phyloP scores from a whole-genome alignment of 1,140 invertebrate species.

The Drosophila nannoptera region DNA sequence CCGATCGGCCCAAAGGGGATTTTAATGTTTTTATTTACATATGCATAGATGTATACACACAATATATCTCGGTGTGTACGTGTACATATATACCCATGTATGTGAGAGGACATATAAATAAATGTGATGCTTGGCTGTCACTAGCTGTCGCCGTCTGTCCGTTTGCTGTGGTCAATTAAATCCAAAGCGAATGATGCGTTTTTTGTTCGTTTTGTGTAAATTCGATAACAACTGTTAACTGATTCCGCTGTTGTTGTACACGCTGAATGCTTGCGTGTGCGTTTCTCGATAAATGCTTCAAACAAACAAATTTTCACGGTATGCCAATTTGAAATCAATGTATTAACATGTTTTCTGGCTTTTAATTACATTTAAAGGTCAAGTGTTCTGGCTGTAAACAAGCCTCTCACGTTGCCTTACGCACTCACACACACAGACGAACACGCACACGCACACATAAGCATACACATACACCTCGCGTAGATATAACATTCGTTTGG shows the following conservation, averaged over 20 bases:
- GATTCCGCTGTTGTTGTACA: not conserved
- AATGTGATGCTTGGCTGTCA: constrained; percentile 41
- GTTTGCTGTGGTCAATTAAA: constrained; percentile 64
- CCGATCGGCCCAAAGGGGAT: constrained; percentile 35
- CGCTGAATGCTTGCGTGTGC: constrained; percentile 1
- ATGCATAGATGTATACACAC: constrained; percentile 37
- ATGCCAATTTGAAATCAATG: constrained; percentile 35
- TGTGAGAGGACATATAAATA: constrained; percentile 30
- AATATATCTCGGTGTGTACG: not conserved
- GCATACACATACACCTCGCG: not conserved
- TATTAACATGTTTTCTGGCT: constrained; percentile 64
- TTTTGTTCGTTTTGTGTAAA: constrained; percentile 58
- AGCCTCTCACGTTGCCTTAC: constrained; percentile 46
- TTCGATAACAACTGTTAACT: constrained; percentile 53
- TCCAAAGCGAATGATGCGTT: constrained; percentile 35
- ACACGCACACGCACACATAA: constrained; percentile 11
- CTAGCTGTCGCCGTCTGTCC: constrained; percentile 6
- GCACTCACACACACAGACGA: constrained; percentile 26
- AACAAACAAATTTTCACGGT: constrained; percentile 20
- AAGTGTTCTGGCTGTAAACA: constrained; percentile 55
- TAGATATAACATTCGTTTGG: constrained; percentile 62
- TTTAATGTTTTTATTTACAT: constrained; percentile 75
- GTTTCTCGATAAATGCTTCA: constrained; percentile 16
- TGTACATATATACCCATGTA: constrained; percentile 18
- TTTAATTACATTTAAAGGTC: constrained; percentile 73